phyloP scores from a whole-genome alignment of 2,888 invertebrate genomes.

The Pristionchus fissidentatus region DNA sequence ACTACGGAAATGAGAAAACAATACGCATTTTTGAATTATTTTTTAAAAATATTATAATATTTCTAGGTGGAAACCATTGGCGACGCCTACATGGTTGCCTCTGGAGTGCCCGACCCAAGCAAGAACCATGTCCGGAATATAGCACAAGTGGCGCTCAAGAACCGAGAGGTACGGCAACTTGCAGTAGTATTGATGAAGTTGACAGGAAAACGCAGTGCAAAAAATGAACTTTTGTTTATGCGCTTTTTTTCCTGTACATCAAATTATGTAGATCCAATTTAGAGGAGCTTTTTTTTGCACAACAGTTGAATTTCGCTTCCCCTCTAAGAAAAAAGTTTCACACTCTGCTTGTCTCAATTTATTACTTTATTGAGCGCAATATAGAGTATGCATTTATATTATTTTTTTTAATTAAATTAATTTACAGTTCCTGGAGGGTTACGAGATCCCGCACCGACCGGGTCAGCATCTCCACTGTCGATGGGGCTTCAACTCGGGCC shows the following conservation, averaged over 20 bases:
- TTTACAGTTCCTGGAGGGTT: conserved; percentile 67
- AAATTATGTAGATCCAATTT: not conserved
- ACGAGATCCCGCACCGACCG: conserved; percentile 72
- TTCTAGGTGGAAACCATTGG: conserved; percentile 71
- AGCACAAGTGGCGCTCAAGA: conserved; percentile 69
- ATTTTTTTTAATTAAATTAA: too few species aligned
- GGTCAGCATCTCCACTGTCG: conserved; percentile 71
- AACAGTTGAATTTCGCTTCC: too few species aligned
- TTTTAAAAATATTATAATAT: too few species aligned
- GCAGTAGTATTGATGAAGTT: too few species aligned
- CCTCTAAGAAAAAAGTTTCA: too few species aligned
- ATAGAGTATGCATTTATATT: too few species aligned
- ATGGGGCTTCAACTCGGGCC: conserved; percentile 74
- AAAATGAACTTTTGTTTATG: too few species aligned
- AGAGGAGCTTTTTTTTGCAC: not conserved
- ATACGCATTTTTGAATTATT: too few species aligned
- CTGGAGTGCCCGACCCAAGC: conserved; percentile 68
- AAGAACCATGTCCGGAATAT: conserved; percentile 69
- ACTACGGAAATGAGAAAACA: too few species aligned
- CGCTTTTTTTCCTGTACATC: not conserved
- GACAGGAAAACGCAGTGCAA: too few species aligned
- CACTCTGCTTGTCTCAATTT: too few species aligned
- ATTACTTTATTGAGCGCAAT: too few species aligned
- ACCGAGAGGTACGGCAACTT: conserved; percentile 63
- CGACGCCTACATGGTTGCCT: conserved; percentile 74